phyloP scores from a whole-genome alignment of 2,888 invertebrate species.

The Hipparchia semele region DNA sequence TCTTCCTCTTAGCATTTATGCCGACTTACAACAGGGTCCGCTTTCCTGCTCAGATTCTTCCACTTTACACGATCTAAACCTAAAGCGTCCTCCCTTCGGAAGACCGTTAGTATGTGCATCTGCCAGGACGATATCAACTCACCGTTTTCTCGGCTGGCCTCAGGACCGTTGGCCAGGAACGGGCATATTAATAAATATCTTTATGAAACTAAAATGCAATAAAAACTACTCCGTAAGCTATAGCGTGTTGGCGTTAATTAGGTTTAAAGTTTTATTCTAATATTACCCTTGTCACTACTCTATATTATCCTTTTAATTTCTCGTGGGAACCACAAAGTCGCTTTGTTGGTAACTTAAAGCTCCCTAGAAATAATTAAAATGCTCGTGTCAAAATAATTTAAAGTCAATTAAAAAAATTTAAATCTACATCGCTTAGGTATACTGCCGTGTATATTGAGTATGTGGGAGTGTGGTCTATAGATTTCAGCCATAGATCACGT shows the following conservation, averaged over 20 bases:
- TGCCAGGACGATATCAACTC: too few species aligned
- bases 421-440: neutral
- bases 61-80: too few species aligned
- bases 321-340: conserved; percentile 18
- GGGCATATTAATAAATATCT: too few species aligned
- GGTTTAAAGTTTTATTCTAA: conserved; percentile 2
- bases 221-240: neutral
- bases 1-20: too few species aligned
- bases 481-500: too few species aligned
- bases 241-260: neutral
- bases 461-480: too few species aligned
- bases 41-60: too few species aligned
- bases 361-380: neutral
- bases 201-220: neutral
- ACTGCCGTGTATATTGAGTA: neutral
- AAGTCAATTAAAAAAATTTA: neutral
- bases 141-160: too few species aligned
- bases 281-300: conserved; percentile 6
- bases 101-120: too few species aligned
- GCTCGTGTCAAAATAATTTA: neutral
- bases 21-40: too few species aligned
- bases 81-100: too few species aligned
- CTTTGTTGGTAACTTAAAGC: neutral
- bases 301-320: conserved; percentile 22
- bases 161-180: too few species aligned